Conservation (phyloP, 2,888 invertebrate genomes). For the Alitta virens region DNA sequence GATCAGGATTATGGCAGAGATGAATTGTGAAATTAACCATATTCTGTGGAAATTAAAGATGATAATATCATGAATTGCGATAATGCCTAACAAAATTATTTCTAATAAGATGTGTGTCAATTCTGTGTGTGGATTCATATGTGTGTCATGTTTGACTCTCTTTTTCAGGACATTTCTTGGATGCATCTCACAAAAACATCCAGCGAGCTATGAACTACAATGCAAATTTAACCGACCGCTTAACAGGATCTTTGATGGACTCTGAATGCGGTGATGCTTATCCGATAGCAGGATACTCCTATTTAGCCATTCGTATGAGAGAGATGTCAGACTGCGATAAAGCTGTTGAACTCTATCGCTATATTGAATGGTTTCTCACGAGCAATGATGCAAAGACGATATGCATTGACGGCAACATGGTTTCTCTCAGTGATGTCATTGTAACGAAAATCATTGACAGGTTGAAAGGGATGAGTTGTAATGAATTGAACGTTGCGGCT, state of each 20-base stretch:
- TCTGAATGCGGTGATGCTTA: constrained; percentile 28
- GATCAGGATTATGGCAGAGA: too few species aligned
- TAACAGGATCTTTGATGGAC: constrained; percentile 32
- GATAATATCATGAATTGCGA: too few species aligned
- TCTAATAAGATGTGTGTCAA: too few species aligned
- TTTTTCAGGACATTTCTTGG: too few species aligned
- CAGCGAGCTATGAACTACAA: neutral
- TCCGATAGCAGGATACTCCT: constrained; percentile 47
- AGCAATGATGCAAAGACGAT: constrained; percentile 3
- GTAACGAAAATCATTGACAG: constrained; percentile 30
- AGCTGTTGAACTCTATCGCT: constrained; percentile 44
- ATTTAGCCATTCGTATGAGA: constrained; percentile 37
- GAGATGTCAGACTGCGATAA: constrained; percentile 34
- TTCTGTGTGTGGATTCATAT: too few species aligned
- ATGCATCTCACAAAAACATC: too few species aligned
- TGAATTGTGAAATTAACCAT: too few species aligned
- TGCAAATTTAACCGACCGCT: neutral
- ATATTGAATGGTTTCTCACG: constrained; percentile 40
- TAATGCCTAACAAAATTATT: too few species aligned
- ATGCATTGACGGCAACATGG: constrained; percentile 26
- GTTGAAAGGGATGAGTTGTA: constrained; percentile 39
- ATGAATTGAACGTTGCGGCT: constrained; percentile 30
- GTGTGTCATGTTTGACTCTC: too few species aligned
- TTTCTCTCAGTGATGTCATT: constrained; percentile 33
- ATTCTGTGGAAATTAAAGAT: too few species aligned